These are phyloP conservation scores for Gymnosoma rotundatum DNA, from an alignment of 2,888 invertebrate genomes.

Conservation along the genomic window DNA sequence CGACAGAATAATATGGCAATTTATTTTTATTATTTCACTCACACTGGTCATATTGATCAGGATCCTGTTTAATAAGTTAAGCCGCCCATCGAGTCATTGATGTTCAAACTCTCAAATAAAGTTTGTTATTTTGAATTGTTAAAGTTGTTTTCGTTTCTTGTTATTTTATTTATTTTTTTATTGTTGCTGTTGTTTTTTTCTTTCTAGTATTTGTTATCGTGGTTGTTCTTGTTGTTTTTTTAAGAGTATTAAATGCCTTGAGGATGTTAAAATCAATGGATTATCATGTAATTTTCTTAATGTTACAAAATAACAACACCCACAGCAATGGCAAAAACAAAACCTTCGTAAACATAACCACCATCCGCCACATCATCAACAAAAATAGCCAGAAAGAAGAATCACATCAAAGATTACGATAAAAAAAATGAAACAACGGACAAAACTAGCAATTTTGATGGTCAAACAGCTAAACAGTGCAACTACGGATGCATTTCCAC, in stretches of 20 bases:
- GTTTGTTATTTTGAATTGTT: constrained; percentile 21
- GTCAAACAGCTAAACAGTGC: constrained; percentile 34
- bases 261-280: constrained; percentile 72
- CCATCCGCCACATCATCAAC: constrained; percentile 19
- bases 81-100: not conserved
- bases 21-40: too few species aligned
- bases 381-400: constrained; percentile 34
- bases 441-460: constrained; percentile 37
- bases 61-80: not conserved
- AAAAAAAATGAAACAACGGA: not conserved
- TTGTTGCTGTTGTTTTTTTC: constrained; percentile 23
- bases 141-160: constrained; percentile 20
- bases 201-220: constrained; percentile 46
- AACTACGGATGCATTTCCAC: constrained; percentile 46
- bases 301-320: constrained; percentile 69
- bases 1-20: too few species aligned
- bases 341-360: not conserved
- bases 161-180: constrained; percentile 31
- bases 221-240: constrained; percentile 49
- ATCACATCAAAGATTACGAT: constrained; percentile 40
- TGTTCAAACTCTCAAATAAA: constrained; percentile 11
- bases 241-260: constrained; percentile 66
- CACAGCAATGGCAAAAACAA: constrained; percentile 49
- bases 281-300: constrained; percentile 74
- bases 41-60: too few species aligned